phyloP scores from a whole-genome alignment of 2,113 vertebrate species.

The Hippocampus mohnikei region DNA sequence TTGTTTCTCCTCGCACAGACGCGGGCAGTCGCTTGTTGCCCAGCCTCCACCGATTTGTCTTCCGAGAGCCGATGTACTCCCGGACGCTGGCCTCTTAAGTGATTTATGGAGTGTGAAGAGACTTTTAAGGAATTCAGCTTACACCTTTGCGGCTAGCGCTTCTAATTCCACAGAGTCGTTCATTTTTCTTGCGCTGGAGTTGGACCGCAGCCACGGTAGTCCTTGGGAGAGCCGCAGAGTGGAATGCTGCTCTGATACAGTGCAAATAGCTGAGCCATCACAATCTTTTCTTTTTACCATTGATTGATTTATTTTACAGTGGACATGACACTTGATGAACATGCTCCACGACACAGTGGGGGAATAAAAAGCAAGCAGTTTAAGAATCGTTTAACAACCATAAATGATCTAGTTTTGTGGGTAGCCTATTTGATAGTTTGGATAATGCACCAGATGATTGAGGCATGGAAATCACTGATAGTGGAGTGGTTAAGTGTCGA shows the following conservation, averaged over 20 bases:
- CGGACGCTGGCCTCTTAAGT: slow-evolving; percentile 32
- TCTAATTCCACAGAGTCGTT: slow-evolving; percentile 19
- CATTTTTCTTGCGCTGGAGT: slow-evolving; percentile 25
- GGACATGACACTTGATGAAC: no score
- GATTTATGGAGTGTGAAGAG: slow-evolving; percentile 36
- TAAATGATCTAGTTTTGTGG: no score
- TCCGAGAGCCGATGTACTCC: slow-evolving; percentile 35
- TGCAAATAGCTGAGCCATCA: neutral
- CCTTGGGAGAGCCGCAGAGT: slow-evolving; percentile 1
- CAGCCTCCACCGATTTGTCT: slow-evolving; percentile 37
- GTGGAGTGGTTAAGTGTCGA: no score
- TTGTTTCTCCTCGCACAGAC: slow-evolving; percentile 4
- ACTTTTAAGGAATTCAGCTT: slow-evolving; percentile 34
- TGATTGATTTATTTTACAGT: no score
- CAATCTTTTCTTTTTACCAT: no score
- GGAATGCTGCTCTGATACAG: neutral
- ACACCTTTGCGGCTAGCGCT: slow-evolving; percentile 12
- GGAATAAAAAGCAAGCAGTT: no score
- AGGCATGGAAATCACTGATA: no score
- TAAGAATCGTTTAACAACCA: no score
- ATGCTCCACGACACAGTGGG: no score
- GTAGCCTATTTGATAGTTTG: no score
- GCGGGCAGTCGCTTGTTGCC: slow-evolving; percentile 2
- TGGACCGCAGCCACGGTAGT: neutral
- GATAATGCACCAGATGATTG: no score